phyloP scores from a whole-genome alignment of 2,888 invertebrate genomes.

The Odontothrips loti region DNA sequence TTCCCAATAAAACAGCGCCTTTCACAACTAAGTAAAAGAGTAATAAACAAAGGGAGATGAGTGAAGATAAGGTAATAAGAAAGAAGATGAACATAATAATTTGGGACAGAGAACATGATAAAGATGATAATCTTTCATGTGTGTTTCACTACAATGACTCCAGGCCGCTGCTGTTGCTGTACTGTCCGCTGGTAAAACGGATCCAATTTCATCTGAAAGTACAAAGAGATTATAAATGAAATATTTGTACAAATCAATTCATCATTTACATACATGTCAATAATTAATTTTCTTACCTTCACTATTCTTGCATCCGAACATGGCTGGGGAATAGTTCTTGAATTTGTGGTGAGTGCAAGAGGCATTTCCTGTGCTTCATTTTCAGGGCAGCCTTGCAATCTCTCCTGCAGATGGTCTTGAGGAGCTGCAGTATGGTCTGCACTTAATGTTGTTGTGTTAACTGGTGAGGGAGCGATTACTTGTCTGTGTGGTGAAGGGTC shows the following conservation, averaged over 20 bases:
- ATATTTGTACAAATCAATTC: neutral
- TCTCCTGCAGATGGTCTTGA: conserved; percentile 28
- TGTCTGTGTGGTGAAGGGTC: conserved; percentile 40
- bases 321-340: conserved; percentile 44
- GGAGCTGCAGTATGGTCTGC: neutral
- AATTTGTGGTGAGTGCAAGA: conserved; percentile 55
- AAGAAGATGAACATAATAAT: neutral
- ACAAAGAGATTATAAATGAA: neutral
- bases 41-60: conserved; percentile 2
- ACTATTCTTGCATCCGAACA: conserved; percentile 39
- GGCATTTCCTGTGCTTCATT: conserved; percentile 48
- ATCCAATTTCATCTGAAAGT: conserved; percentile 57
- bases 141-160: conserved; percentile 87
- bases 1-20: neutral
- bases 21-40: neutral
- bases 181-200: conserved; percentile 52
- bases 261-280: neutral
- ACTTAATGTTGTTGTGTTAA: neutral
- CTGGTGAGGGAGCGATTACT: neutral
- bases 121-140: conserved; percentile 46
- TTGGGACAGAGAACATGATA: neutral
- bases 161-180: conserved; percentile 71
- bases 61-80: neutral
- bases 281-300: conserved; percentile 37
- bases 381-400: conserved; percentile 13